Base-by-base conservation (phyloP, 1,140 invertebrate species). In the Hyles euphorbiae region DNA sequence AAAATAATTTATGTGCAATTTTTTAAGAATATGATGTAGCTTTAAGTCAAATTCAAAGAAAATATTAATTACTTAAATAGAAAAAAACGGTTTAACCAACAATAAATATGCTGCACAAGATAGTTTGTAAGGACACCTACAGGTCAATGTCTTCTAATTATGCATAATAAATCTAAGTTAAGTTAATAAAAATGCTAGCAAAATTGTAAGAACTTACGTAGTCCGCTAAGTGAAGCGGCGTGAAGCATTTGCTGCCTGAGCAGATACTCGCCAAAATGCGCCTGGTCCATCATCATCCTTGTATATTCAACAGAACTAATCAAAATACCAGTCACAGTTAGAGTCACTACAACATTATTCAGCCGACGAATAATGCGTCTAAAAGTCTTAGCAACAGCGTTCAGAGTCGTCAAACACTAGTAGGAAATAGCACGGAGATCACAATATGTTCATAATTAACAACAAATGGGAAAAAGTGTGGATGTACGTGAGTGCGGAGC, bases 241-340 rank as follows among this genome's bases (percentile, higher is more conserved):
- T 88, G 86, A 63, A 88, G 59, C 84, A 88, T 88, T 77, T 88
- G 86, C 61, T 88, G 86, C 54, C 86, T 78, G 69, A 88, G 72
- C 67, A 88, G 67, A 66, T 87, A 88, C 70, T 87, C 86, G 60
- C 83, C 81, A 56, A 88, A 85, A 60, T 87, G 84, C 6, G 86
- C 77, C 64, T 87, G 86, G 70, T 87, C 83, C 86, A 87, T 88
- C 86, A 87, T 88, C 83, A 83, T 88, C 22, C 66, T 81, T 62
- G 33, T 49, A 50, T 46, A 56, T 66, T 34, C 46, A 58, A 47
- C 65, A 59, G 48, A 64, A 68, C 51, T 55, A 61, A 66, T 60
- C 50, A 53, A 53, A 68, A 68, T 53, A 68, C 57, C 60, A 72
- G 59, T 63, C 60, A 63, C 65, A 32, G 55, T 58, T 46, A 68